Evolutionary conservation across 2,797 vertebrate genomes (phyloP), one percentile per base, ranked within the genome.

Genomic region (Cyprinodon diabolis): DNA sequence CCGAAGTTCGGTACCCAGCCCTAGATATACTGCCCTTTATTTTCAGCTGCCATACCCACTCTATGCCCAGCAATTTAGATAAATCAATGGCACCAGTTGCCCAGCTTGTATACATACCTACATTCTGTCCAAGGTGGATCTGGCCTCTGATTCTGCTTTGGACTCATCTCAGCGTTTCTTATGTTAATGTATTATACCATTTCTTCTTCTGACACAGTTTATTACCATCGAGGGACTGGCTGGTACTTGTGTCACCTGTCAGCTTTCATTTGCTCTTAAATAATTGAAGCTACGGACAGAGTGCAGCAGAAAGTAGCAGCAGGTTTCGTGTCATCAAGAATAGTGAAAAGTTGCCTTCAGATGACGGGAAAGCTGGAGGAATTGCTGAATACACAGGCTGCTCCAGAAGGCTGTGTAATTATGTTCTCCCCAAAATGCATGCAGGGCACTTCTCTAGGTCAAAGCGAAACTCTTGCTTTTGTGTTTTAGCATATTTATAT

Each of bases 211-310:
- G 62, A 89, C 90, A 74, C 57, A 78, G 86, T 74, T 78, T 83
- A 81, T 91, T 86, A 90, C 77, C 35, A 72, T 92, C 85, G 77
- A 82, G 45, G 68, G 78, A 47, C 81, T 7, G 80, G 73, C 75
- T 81, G 77, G 69, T 75, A 68, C 80, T 89, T 82, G 77, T 91
- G 89, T 91, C 88, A 89, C 86, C 89, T 90, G 87, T 84, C 90
- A 87, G 89, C 75, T 91, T 85, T 87, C 77, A 68, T 91, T 92
- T 86, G 66, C 82, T 79, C 69, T 77, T 93, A 75, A 92, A 93
- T 93, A 90, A 93, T 93, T 91, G 70, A 93, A 87, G 75, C 81
- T 74, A 54, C 19, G 62, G 76, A 72, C 62, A 70, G 77, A 86
- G 82, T 86, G 84, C 84, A 78, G 86, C 62, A 81, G 66, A 81